Evolutionary conservation across 2,888 invertebrate species (phyloP).

Genomic region (Phlogophora meticulosa): DNA sequence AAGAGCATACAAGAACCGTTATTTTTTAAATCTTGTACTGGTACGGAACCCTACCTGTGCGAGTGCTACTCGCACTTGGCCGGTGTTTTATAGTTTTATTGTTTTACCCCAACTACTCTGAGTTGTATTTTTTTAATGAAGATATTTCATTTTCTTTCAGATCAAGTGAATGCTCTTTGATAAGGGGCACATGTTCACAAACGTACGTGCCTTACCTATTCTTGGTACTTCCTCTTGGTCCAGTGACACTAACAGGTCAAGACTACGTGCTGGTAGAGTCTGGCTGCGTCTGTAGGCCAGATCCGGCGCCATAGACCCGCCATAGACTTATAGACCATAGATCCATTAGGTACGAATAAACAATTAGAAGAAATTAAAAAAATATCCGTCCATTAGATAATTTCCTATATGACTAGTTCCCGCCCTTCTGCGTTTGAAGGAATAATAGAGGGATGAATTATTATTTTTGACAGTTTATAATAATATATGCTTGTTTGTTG

Average conservation of each 20-base stretch:
- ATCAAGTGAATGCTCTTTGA: constrained; percentile 96
- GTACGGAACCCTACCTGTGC: too few species aligned
- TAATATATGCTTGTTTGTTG: constrained; percentile 25
- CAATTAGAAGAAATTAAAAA: constrained; percentile 34
- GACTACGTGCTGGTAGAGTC: constrained; percentile 98
- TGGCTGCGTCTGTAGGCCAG: constrained; percentile 96
- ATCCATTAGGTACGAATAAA: constrained; percentile 21
- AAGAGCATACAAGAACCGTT: too few species aligned
- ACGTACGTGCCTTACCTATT: constrained; percentile 98
- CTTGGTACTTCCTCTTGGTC: constrained; percentile 97
- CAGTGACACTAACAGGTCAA: constrained; percentile 97
- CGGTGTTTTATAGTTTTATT: too few species aligned
- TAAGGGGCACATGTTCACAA: constrained; percentile 97
- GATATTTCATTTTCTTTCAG: constrained; percentile 90
- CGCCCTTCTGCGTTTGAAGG: constrained; percentile 40
- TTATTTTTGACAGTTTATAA: constrained; percentile 17
- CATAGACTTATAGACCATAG: constrained; percentile 35
- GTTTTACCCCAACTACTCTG: too few species aligned
- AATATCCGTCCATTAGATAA: constrained; percentile 50
- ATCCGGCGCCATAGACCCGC: constrained; percentile 68
- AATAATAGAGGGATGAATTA: neutral
- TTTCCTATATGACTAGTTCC: constrained; percentile 43
- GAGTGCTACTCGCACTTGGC: too few species aligned
- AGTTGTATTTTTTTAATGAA: too few species aligned
- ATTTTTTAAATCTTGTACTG: too few species aligned